Evolutionary conservation across 2,888 invertebrate species (phyloP), one percentile per base, ranked within the genome.

Genomic region (Homarus gammarus): DNA sequence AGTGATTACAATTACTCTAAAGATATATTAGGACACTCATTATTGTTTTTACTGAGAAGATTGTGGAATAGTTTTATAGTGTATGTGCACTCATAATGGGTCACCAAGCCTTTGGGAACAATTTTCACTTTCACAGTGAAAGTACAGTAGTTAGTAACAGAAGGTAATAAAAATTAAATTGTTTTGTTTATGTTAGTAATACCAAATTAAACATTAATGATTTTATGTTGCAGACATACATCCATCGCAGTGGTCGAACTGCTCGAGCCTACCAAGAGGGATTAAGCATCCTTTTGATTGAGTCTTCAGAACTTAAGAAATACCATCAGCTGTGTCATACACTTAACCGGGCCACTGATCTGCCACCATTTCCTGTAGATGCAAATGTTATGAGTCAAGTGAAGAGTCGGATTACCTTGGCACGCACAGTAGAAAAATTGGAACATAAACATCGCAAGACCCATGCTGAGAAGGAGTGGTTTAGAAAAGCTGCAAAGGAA

Each of bases 221-320:
- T 49, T 36, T 56, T n/a, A 22, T 93, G 90, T 93, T 93, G 12
- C 93, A 97, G 96, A 96, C 97, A 93, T 99, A 99, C 94, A 96
- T 99, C 0, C 99, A 99, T 93, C 95, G 99, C 90, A 98, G 99
- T 93, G 99, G 99, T 0, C 95, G 99, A 86, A 99, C 99, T 0
- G 99, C 99, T 0, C 95, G 99, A 83, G 99, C 98, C 0, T 95
- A 95, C 86, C 96, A 96, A 90, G 96, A 97, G 93, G 99, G 99
- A 0, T 96, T 99, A 15, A 98, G 99, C 2, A 96, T 99, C 2
- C 95, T 99, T 92, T 95, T 99, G 93, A 96, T 99, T 94, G 98
- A 98, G 93, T 97, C 98, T 0, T 95, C 96, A 0, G 99, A 99
- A 93, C 95, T 97, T 0, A 95, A 95, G 89, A 95, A 95, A 89